Evolutionary conservation across 1,140 invertebrate genomes (phyloP).

Genomic region (Drusus annulatus): DNA sequence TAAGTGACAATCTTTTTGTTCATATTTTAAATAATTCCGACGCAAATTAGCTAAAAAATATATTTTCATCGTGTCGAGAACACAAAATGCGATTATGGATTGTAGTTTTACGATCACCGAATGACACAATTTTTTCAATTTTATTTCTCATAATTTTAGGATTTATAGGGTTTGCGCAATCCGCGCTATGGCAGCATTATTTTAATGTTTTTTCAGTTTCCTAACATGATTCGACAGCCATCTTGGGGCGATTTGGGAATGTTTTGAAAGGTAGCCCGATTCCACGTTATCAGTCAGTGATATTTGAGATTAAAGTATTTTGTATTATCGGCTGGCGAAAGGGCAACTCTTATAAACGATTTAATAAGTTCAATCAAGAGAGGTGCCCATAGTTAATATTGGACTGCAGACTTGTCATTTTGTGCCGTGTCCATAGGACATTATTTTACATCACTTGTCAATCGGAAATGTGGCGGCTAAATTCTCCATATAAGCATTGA

Average conservation of each 20-base stretch:
- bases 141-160: too few species aligned
- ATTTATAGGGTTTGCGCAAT: not conserved
- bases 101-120: too few species aligned
- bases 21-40: too few species aligned
- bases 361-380: not conserved
- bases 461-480: slow-evolving; percentile 49
- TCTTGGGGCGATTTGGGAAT: slow-evolving; percentile 51
- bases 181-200: slow-evolving; percentile 14
- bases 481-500: slow-evolving; percentile 25
- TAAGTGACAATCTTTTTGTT: too few species aligned
- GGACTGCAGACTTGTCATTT: slow-evolving; percentile 24
- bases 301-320: slow-evolving; percentile 39
- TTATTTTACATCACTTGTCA: slow-evolving; percentile 49
- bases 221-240: slow-evolving; percentile 46
- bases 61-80: too few species aligned
- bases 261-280: slow-evolving; percentile 48
- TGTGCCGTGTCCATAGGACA: slow-evolving; percentile 2
- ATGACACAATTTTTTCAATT: not conserved
- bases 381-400: not conserved
- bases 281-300: slow-evolving; percentile 49
- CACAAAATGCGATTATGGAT: too few species aligned
- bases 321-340: slow-evolving; percentile 25
- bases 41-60: too few species aligned
- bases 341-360: slow-evolving; percentile 5
- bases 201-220: slow-evolving; percentile 25